These are phyloP conservation scores for Pseudoips prasinana DNA, from an alignment of 2,888 invertebrate species.

Conservation along the genomic window DNA sequence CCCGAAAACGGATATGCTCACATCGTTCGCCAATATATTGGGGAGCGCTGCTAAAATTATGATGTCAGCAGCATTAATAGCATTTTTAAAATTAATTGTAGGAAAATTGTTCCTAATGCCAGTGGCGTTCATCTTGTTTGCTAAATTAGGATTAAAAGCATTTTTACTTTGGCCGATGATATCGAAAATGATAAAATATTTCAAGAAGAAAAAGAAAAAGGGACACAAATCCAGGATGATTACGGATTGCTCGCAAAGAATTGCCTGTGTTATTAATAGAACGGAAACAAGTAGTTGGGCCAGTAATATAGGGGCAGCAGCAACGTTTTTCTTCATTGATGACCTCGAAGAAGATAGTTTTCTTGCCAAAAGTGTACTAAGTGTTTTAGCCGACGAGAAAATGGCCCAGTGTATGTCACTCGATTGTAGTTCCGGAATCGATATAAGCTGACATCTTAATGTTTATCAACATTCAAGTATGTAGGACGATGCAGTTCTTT, in stretches of 20 bases:
- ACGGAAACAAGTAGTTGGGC: conserved; percentile 55
- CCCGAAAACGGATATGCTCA: conserved; percentile 60
- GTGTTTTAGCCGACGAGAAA: conserved; percentile 67
- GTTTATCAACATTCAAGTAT: conserved; percentile 50
- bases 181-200: conserved; percentile 68
- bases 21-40: conserved; percentile 65
- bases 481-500: conserved; percentile 47
- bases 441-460: conserved; percentile 70
- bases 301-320: conserved; percentile 65
- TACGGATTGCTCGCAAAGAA: conserved; percentile 65
- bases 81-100: conserved; percentile 62
- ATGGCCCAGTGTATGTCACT: conserved; percentile 74
- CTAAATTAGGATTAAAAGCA: conserved; percentile 69
- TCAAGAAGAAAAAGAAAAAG: conserved; percentile 71
- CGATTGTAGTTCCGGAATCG: conserved; percentile 70
- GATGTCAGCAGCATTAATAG: conserved; percentile 66
- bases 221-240: conserved; percentile 59
- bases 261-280: conserved; percentile 65
- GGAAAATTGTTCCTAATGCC: conserved; percentile 70
- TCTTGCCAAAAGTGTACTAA: conserved; percentile 64
- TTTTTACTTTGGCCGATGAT: conserved; percentile 72
- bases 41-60: conserved; percentile 74
- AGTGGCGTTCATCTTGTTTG: conserved; percentile 55
- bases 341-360: conserved; percentile 65
- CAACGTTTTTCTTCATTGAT: conserved; percentile 67